Evolutionary conservation across 2,113 vertebrate genomes (phyloP), one percentile per base, ranked within the genome.

Genomic region (Phylloscopus trochiloides): DNA sequence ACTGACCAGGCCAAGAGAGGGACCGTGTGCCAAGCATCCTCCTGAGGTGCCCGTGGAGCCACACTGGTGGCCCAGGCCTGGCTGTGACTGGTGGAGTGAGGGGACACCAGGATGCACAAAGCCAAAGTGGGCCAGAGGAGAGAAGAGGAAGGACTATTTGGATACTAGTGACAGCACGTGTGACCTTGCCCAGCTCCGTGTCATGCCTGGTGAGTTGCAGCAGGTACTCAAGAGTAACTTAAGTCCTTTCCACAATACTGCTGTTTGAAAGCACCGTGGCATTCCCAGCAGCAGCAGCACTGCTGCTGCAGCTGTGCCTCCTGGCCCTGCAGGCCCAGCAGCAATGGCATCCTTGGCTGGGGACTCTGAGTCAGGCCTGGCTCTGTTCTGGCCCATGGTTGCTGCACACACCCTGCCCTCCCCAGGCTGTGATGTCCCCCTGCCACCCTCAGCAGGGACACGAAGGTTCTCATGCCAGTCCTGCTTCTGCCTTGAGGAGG

Each of bases 331-430:
- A 42, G 55, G 4, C 26, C 32, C 6, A 0, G 22, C 13, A 24
- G 43, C 0, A 0, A 11, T 1, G 40, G 36, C 55, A 22, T 17
- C 2, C 31, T 57, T 2, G 14, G 51, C 52, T 1, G 1, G 47
- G 34, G 29, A 43, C 34, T 67, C 31, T 22, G 43, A 15, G 50
- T 48, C 2, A 5, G 7, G 42, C 9, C 29, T 1, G 3, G 22
- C 43, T 31, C 20, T 1, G 6, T 12, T 67, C 43, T 48, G 57
- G 10, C 9, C 45, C 3, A 0, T 2, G 14, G 54, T 5, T 36
- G 42, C 70, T 57, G 42, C 36, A 38, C 28, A 40, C 40, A 11
- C 8, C 19, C 32, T 26, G 31, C n/a, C 14, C 16, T 11, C 8
- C 29, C 21, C 1, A 1, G 21, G 29, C 12, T 52, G 50, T n/a